Conservation (phyloP, 30 jellyfish, hydroid and myxozoan genomes). For the Sanderia malayensis region DNA sequence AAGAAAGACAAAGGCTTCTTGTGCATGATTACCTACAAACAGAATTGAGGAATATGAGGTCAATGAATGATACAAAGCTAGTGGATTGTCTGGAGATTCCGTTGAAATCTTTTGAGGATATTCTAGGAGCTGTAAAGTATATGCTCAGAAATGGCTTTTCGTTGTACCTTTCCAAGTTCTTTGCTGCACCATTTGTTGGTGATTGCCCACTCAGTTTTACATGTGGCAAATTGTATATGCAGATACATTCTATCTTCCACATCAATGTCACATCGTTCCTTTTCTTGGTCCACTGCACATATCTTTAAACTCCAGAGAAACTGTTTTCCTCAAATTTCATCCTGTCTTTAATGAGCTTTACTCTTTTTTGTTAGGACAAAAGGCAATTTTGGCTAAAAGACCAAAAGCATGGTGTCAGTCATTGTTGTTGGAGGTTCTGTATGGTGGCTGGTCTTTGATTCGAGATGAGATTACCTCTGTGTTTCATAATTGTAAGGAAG, state of each 20-base stretch:
- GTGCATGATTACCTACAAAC: slow-evolving; percentile 20
- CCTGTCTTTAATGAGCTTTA: slow-evolving; percentile 6
- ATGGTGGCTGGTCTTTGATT: slow-evolving; percentile 14
- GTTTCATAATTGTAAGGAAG: slow-evolving; percentile 9
- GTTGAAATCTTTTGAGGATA: slow-evolving; percentile 28
- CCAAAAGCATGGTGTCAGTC: slow-evolving; percentile 1
- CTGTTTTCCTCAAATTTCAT: background rate
- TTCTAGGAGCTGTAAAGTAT: background rate
- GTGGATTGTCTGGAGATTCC: slow-evolving; percentile 37
- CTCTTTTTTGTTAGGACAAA: slow-evolving; percentile 3
- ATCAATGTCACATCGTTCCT: slow-evolving; percentile 2
- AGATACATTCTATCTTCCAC: background rate
- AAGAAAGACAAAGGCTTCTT: slow-evolving; percentile 9
- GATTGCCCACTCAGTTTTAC: slow-evolving; percentile 24
- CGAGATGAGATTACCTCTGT: slow-evolving; percentile 11
- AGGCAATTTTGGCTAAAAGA: background rate
- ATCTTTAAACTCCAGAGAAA: slow-evolving; percentile 8
- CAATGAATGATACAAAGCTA: slow-evolving; percentile 16
- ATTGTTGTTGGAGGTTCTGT: background rate
- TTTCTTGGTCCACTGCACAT: slow-evolving; percentile 7
- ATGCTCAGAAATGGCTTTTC: slow-evolving; percentile 3
- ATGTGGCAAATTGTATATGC: slow-evolving; percentile 8
- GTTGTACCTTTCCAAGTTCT: background rate
- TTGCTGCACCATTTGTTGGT: slow-evolving; percentile 25
- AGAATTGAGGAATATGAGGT: slow-evolving; percentile 10